Conservation (phyloP, 1,140 invertebrate genomes). For the Lerema accius region DNA sequence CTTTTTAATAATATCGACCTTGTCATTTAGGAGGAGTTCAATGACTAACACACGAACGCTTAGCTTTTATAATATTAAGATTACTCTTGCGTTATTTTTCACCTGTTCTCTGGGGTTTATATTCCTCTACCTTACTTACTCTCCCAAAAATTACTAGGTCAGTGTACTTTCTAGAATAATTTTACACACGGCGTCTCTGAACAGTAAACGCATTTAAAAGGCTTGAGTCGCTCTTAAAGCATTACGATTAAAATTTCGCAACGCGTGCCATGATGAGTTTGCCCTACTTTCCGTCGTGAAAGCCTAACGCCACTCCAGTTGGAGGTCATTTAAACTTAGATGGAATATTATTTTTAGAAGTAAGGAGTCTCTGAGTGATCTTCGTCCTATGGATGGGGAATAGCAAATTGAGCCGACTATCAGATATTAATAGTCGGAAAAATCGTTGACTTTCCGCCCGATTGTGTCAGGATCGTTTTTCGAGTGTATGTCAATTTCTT, state of each 20-base stretch:
- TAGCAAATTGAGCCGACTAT: neutral
- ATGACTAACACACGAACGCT: too few species aligned
- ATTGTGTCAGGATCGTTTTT: too few species aligned
- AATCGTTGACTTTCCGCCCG: too few species aligned
- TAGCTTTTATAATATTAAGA: too few species aligned
- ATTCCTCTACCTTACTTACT: neutral
- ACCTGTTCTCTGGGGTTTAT: too few species aligned
- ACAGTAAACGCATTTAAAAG: slow-evolving; percentile 28
- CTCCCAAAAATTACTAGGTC: neutral
- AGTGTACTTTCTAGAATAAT: slow-evolving; percentile 9
- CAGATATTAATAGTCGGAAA: too few species aligned
- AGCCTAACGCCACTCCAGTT: slow-evolving; percentile 40
- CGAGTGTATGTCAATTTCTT: too few species aligned
- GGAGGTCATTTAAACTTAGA: slow-evolving; percentile 43
- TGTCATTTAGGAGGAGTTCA: too few species aligned
- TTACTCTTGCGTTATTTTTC: too few species aligned
- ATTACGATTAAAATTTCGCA: slow-evolving; percentile 46
- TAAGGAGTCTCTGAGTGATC: slow-evolving; percentile 3
- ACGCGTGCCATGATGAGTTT: slow-evolving; percentile 49
- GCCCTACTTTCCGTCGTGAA: slow-evolving; percentile 42
- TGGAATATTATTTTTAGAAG: slow-evolving; percentile 26
- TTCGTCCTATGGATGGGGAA: neutral
- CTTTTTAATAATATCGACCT: too few species aligned
- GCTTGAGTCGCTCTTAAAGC: slow-evolving; percentile 40
- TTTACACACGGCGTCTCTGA: slow-evolving; percentile 19